Percentiles rank a stretch among this genome's conserved stretches.
Evolutionary conservation across 1,140 invertebrate species (phyloP).

Genomic region (Drosophila parabipectinata): DNA sequence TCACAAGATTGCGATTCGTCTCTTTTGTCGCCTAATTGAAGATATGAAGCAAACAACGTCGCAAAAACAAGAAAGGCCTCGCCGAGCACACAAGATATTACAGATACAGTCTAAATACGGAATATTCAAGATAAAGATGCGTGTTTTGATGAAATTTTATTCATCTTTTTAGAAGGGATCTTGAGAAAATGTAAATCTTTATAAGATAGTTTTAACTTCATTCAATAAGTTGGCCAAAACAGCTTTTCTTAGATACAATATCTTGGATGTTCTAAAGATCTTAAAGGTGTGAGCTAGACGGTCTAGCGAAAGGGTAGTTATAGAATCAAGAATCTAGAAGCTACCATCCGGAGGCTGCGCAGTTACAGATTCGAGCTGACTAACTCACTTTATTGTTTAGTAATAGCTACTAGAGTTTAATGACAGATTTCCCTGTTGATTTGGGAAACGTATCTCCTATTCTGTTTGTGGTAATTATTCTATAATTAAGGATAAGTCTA

Average conservation of each 20-base stretch:
- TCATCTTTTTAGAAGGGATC: neutral
- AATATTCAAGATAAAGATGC: neutral
- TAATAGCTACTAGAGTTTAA: slow-evolving; percentile 70
- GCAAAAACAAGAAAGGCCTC: slow-evolving; percentile 5
- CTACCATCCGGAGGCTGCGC: slow-evolving; percentile 69
- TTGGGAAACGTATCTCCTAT: neutral
- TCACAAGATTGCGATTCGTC: slow-evolving; percentile 65
- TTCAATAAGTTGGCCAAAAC: no score
- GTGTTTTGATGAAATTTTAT: no score
- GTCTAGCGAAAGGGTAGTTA: slow-evolving; percentile 49
- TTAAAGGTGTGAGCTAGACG: no score
- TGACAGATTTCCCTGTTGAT: slow-evolving; percentile 45
- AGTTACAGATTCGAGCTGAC: slow-evolving; percentile 70
- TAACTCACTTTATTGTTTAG: slow-evolving; percentile 73
- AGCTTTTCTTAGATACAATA: no score
- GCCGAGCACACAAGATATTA: neutral
- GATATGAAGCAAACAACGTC: slow-evolving; percentile 15
- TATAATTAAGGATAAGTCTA: slow-evolving; percentile 2
- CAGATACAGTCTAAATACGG: neutral
- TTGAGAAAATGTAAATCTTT: no score
- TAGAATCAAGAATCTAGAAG: slow-evolving; percentile 10
- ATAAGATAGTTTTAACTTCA: no score
- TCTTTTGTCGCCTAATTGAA: slow-evolving; percentile 57
- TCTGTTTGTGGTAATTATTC: slow-evolving; percentile 18
- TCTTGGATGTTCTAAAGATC: no score